A percentile compares a stretch with the other conserved stretches of the same genome.
phyloP scores from a whole-genome alignment of 1,140 invertebrate genomes.

The Mizuhopecten yessoensis region DNA sequence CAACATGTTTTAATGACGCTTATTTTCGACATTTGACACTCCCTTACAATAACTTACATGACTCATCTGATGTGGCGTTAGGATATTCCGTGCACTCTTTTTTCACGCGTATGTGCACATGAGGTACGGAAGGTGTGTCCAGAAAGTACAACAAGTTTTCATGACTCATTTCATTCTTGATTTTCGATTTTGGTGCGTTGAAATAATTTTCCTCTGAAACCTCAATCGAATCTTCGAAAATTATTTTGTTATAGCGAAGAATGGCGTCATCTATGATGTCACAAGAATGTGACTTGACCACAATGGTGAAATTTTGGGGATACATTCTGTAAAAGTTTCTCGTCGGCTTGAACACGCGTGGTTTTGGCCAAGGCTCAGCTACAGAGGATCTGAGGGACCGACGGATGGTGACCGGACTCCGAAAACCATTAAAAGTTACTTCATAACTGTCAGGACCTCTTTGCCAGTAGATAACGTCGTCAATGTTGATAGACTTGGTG shows the following conservation, averaged over 20 bases:
- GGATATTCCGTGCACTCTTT: slow-evolving; percentile 76
- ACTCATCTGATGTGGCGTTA: slow-evolving; percentile 76
- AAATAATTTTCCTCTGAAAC: slow-evolving; percentile 79
- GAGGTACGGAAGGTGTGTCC: slow-evolving; percentile 62
- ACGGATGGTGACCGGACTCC: slow-evolving; percentile 53
- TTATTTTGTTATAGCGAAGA: slow-evolving; percentile 84
- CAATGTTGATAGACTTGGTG: neutral
- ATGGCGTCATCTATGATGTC: slow-evolving; percentile 86
- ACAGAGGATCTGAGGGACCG: slow-evolving; percentile 76
- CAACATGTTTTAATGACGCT: no score
- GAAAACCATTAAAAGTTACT: neutral
- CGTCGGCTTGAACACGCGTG: slow-evolving; percentile 77
- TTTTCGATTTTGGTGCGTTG: slow-evolving; percentile 75
- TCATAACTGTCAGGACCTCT: neutral
- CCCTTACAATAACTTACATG: slow-evolving; percentile 75
- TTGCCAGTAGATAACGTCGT: neutral
- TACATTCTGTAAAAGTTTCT: slow-evolving; percentile 72
- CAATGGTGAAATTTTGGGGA: slow-evolving; percentile 71
- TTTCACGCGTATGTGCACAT: slow-evolving; percentile 72
- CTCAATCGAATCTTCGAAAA: slow-evolving; percentile 79
- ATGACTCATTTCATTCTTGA: slow-evolving; percentile 64
- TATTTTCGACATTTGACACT: no score
- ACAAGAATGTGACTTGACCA: slow-evolving; percentile 83
- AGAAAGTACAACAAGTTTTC: slow-evolving; percentile 67
- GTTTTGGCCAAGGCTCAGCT: slow-evolving; percentile 81